phyloP scores from a whole-genome alignment of 2,888 invertebrate species.

The Cremastinae sp. region DNA sequence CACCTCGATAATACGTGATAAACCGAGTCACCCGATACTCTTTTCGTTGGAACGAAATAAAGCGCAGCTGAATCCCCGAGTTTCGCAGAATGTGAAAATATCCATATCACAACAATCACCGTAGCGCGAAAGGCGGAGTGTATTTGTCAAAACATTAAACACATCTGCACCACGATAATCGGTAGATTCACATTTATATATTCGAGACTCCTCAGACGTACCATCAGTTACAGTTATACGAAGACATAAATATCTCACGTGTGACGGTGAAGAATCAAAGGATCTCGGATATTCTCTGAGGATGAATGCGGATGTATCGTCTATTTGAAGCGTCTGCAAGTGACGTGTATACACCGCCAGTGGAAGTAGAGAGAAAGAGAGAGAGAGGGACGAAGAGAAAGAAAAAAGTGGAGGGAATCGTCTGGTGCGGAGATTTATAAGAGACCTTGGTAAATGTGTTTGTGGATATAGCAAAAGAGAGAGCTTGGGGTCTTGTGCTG shows the following conservation, averaged over 20 bases:
- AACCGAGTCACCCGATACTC: too few relatives aligned
- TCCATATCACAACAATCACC: too few relatives aligned
- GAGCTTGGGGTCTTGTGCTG: constrained; percentile 38
- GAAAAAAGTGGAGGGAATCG: constrained; percentile 9
- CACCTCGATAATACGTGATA: too few relatives aligned
- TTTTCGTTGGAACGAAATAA: too few relatives aligned
- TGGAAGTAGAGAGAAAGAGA: too few relatives aligned
- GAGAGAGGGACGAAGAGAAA: not conserved
- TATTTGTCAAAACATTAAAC: too few relatives aligned
- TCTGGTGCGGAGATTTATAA: constrained; percentile 37
- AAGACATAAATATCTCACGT: constrained; percentile 11
- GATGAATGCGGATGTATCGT: constrained; percentile 1
- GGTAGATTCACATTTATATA: not conserved
- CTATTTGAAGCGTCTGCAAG: constrained; percentile 14
- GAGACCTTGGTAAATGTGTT: constrained; percentile 37
- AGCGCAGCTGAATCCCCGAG: too few relatives aligned
- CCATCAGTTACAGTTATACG: not conserved
- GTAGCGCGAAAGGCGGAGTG: too few relatives aligned
- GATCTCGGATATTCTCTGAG: constrained; percentile 23
- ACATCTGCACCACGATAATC: too few relatives aligned
- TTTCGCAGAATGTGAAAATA: too few relatives aligned
- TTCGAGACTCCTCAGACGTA: not conserved
- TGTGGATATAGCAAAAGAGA: constrained; percentile 24
- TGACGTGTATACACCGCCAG: constrained; percentile 1
- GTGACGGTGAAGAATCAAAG: constrained; percentile 14